phyloP scores from a whole-genome alignment of 2,797 vertebrate species.

The Manis crassicaudata region DNA sequence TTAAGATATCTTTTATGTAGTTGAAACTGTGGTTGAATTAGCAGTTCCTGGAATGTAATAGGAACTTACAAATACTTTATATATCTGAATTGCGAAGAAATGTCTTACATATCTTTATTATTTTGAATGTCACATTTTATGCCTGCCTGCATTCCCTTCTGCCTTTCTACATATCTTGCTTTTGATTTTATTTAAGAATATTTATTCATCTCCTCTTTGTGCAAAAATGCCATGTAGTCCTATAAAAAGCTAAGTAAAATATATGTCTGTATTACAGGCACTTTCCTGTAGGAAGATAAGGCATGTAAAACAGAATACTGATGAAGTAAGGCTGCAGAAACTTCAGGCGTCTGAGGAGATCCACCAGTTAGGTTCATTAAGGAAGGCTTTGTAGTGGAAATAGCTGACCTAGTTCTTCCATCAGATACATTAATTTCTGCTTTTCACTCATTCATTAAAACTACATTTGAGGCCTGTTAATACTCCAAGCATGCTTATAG shows the following conservation, averaged over 20 bases:
- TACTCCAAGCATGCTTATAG: background rate
- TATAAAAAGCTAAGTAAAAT: background rate
- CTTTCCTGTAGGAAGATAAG: background rate
- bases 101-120: background rate
- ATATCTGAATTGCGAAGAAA: conserved; percentile 2
- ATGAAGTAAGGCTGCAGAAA: background rate
- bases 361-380: background rate
- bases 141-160: background rate
- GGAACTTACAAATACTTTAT: conserved; percentile 31
- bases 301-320: background rate
- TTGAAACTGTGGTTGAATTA: conserved; percentile 1
- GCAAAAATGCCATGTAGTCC: background rate
- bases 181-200: conserved; percentile 36
- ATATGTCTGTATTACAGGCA: background rate
- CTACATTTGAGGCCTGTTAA: background rate
- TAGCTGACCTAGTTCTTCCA: background rate
- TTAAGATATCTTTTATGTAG: background rate
- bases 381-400: background rate
- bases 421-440: background rate
- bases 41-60: background rate
- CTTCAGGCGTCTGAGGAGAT: background rate
- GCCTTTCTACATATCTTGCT: background rate
- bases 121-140: conserved; percentile 17
- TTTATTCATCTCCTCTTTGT: background rate
- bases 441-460: conserved; percentile 20